Evolutionary conservation across 2,888 invertebrate genomes (phyloP).

Genomic region (Xestia sexstrigata): DNA sequence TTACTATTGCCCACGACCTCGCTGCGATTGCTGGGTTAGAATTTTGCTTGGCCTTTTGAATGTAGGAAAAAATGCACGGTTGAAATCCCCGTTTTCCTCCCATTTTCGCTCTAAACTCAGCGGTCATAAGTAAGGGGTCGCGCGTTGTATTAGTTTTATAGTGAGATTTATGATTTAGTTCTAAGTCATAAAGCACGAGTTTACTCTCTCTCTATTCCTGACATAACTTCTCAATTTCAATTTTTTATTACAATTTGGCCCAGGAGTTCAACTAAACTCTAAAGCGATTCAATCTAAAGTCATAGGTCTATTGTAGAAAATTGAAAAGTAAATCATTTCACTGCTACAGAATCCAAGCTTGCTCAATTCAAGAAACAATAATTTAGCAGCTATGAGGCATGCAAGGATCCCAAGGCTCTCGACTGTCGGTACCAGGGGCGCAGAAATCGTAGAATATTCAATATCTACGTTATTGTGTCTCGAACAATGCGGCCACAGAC

Average conservation of each 20-base stretch:
- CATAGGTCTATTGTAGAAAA: background rate
- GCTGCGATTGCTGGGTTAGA: conserved; percentile 21
- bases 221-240: background rate
- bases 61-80: conserved; percentile 4
- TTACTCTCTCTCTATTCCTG: background rate
- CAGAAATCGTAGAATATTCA: conserved; percentile 63
- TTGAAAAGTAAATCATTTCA: conserved; percentile 16
- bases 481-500: conserved; percentile 62
- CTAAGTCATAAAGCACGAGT: background rate
- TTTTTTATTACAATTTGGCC: background rate
- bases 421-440: conserved; percentile 30
- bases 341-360: conserved; percentile 13
- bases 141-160: background rate
- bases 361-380: conserved; percentile 36
- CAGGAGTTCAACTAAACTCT: background rate
- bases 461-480: conserved; percentile 63
- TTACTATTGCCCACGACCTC: conserved; percentile 33
- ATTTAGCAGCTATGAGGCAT: conserved; percentile 28
- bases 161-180: background rate
- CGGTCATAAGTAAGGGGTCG: background rate
- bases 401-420: conserved; percentile 11
- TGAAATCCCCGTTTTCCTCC: background rate
- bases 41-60: conserved; percentile 14
- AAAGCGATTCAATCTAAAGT: background rate
- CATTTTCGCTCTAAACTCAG: background rate